Evolutionary conservation across 1,140 invertebrate genomes (phyloP).

Genomic region (Lasioglossum albipes): DNA sequence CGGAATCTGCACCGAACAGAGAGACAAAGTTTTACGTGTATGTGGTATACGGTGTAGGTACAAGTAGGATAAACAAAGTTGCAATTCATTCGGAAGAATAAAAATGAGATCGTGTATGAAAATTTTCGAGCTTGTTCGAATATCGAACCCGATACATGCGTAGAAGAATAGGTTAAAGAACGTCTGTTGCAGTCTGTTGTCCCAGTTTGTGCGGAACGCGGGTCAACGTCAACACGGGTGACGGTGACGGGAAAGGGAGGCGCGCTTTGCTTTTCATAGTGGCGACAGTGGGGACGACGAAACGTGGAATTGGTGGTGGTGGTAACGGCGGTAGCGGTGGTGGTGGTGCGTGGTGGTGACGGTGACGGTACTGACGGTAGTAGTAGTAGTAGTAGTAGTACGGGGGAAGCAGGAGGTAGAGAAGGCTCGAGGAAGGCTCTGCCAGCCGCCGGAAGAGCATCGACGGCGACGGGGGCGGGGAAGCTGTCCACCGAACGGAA

Average conservation of each 20-base stretch:
- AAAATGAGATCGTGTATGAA: too few species aligned
- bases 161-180: constrained; percentile 14
- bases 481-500: constrained; percentile 64
- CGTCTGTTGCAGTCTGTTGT: too few species aligned
- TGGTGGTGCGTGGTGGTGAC: not conserved
- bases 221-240: too few species aligned
- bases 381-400: constrained; percentile 7
- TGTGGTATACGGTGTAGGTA: too few species aligned
- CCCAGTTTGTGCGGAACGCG: too few species aligned
- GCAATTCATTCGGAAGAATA: too few species aligned
- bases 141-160: not conserved
- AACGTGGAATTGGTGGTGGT: not conserved
- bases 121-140: too few species aligned
- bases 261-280: not conserved
- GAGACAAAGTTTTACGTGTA: too few species aligned
- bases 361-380: not conserved
- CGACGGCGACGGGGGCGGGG: constrained; percentile 49
- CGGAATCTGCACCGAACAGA: too few species aligned
- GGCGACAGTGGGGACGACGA: not conserved
- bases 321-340: not conserved
- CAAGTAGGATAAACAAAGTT: too few species aligned
- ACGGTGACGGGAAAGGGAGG: not conserved
- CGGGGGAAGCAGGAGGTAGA: constrained; percentile 21
- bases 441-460: constrained; percentile 39
- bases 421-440: constrained; percentile 27